Evolutionary conservation across 2,113 vertebrate species (phyloP), one percentile per base, ranked within the genome.

Genomic region (Hemicordylus capensis): DNA sequence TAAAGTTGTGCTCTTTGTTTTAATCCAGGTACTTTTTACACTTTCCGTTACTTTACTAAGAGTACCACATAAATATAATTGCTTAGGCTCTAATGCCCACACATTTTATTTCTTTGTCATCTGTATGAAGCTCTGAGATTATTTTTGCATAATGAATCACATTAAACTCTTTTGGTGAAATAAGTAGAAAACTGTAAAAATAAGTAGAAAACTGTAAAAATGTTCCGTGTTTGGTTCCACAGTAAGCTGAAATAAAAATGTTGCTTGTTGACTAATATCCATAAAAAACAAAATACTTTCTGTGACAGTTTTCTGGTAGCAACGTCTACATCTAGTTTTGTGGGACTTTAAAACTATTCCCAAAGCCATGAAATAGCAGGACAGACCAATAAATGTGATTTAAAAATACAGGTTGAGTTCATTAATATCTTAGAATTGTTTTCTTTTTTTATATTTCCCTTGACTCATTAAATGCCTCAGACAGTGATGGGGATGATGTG

Each of bases 401-500:
- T 75, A 42, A 85, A 85, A 28, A 82, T 86, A 31, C 83, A 76
- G 70, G 84, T 78, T 81, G 1, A 1, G 74, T 84, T 64, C 15
- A 0, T 14, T 59, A 67, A 34, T 77, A 51, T 24, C 9, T 61
- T 56, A 80, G 80, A 6, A 26, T 5, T 85, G 39, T 39, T 81
- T 69, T 5, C 46, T 72, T 85, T 86, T 63, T 73, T 85, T 80
- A 63, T 3, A 51, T 81, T 84, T 86, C 84, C 48, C 82, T 87
- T 91, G 88, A 85, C 76, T 92, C 89, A 84, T 90, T 89, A 93
- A 93, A 92, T 72, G 75, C 80, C 90, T 83, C 87, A 94, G 90
- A 88, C 84, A 85, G 90, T 80, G 89, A 94, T 84, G 86, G 82
- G 73, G 89, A 92, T 90, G 91, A 91, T 92, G 89, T 94, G 92